Evolutionary conservation across 1,140 invertebrate species (phyloP), one percentile per base, ranked within the genome.

Genomic region (Drosophila guanche): DNA sequence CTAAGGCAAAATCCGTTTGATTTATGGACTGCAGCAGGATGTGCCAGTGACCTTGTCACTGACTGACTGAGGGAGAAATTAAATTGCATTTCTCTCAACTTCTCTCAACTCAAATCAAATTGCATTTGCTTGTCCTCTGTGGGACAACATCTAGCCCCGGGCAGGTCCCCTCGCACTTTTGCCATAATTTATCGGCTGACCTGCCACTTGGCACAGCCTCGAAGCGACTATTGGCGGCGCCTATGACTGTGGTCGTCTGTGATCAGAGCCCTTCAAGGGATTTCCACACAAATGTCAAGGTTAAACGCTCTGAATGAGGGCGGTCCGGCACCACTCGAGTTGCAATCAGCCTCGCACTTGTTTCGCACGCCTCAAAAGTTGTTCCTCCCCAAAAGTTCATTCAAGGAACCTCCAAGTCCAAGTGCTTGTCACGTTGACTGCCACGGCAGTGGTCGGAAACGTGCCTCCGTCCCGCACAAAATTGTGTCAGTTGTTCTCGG

Each of bases 91-190:
- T 68, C 63, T 68, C 63, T 56, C 62, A 16, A 33, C 29, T 56
- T 66, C 50, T n/a, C n/a, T n/a, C 71, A 51, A 55, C 67, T 77
- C 67, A 80, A 86, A 86, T 86, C 77, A 86, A 85, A 69, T 80
- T 66, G 77, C 73, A 83, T 66, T 74, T 69, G 60, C 69, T 77
- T 74, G 63, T 59, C 48, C 55, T 20, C 14, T 50, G 54, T 51
- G 20, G 40, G 23, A 33, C 29, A 23, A 40, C 23, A 46, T 55
- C 16, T 20, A 20, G 0, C 16, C 16, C 16, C 16, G 16, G 16
- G 16, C 16, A 20, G 16, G 16, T 20, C 16, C 16, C 16, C 16
- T 20, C 16, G 16, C 16, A 20, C 48, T 52, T 65, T 52, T 54
- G 68, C 66, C 71, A 74, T 74, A 74, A 74, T 77, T 77, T 77